These are phyloP conservation scores for Bombyx mandarina DNA, from an alignment of 1,140 invertebrate species.

Conservation along the genomic window DNA sequence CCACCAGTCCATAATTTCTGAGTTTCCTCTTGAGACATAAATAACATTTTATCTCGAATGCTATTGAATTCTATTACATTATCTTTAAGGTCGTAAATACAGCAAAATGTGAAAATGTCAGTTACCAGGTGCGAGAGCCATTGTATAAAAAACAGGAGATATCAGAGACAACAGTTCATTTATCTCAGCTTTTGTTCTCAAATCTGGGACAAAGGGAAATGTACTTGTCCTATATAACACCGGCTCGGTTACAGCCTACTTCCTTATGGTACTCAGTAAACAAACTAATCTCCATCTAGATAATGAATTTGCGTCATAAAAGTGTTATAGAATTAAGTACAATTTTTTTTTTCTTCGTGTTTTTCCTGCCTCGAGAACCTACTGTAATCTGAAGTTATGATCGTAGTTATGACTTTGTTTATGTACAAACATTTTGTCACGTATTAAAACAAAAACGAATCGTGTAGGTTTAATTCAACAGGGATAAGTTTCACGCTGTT, in stretches of 20 bases:
- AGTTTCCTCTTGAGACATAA: too few species aligned
- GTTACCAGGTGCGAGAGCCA: slow-evolving; percentile 17
- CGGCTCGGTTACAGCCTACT: slow-evolving; percentile 20
- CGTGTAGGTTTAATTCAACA: too few species aligned
- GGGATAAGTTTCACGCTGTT: too few species aligned
- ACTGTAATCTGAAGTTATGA: too few species aligned
- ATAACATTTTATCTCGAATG: too few species aligned
- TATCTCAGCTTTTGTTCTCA: slow-evolving; percentile 31
- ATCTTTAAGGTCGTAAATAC: slow-evolving; percentile 16
- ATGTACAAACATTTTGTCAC: too few species aligned
- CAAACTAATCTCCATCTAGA: slow-evolving; percentile 11
- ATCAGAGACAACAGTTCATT: slow-evolving; percentile 23
- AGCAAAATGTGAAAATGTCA: slow-evolving; percentile 9
- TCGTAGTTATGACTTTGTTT: too few species aligned
- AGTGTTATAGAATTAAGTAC: too few species aligned
- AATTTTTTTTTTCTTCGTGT: too few species aligned
- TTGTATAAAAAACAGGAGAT: slow-evolving; percentile 24
- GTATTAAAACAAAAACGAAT: too few species aligned
- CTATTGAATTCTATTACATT: slow-evolving; percentile 1
- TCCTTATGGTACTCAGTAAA: slow-evolving; percentile 8
- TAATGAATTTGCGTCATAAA: slow-evolving; percentile 6
- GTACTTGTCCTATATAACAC: slow-evolving; percentile 28
- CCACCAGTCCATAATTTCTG: too few species aligned
- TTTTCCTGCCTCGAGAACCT: too few species aligned
- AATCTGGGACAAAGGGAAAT: slow-evolving; percentile 19